These are phyloP conservation scores for Thalassaphorura encarpata DNA, from an alignment of 1,140 invertebrate species.

Conservation along the genomic window DNA sequence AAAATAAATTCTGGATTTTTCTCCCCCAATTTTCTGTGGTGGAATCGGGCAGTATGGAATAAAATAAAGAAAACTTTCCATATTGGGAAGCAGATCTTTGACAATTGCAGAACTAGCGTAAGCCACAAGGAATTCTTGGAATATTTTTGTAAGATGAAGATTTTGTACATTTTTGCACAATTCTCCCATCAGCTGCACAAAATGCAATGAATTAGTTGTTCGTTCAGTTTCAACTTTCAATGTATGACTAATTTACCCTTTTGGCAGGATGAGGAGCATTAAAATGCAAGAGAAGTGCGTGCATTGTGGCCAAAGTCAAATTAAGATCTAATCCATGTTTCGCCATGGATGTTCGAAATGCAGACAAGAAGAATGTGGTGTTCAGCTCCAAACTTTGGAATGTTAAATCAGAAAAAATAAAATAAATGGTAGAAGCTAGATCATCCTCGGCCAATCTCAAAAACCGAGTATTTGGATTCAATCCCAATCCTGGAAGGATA, in stretches of 20 bases:
- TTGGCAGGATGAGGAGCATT: no score
- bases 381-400: background rate
- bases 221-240: background rate
- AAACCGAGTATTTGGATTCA: no score
- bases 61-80: constrained; percentile 51
- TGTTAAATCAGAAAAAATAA: constrained; percentile 3
- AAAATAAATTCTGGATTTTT: background rate
- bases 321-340: no score
- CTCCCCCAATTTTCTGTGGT: constrained; percentile 30
- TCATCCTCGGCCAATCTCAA: no score
- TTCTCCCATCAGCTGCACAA: constrained; percentile 22
- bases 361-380: no score
- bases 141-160: constrained; percentile 43
- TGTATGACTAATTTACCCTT: background rate
- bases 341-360: no score
- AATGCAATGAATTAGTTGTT: background rate
- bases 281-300: no score
- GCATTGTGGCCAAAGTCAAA: no score
- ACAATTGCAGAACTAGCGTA: constrained; percentile 58
- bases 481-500: no score
- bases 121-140: constrained; percentile 67
- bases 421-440: background rate
- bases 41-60: constrained; percentile 51
- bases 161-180: constrained; percentile 16
- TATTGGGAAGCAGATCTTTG: constrained; percentile 57